Percentiles rank a stretch among this genome's conserved stretches.
These are phyloP conservation scores for Zapus hudsonius DNA, from an alignment of 2,113 vertebrate species.

Conservation along the genomic window DNA sequence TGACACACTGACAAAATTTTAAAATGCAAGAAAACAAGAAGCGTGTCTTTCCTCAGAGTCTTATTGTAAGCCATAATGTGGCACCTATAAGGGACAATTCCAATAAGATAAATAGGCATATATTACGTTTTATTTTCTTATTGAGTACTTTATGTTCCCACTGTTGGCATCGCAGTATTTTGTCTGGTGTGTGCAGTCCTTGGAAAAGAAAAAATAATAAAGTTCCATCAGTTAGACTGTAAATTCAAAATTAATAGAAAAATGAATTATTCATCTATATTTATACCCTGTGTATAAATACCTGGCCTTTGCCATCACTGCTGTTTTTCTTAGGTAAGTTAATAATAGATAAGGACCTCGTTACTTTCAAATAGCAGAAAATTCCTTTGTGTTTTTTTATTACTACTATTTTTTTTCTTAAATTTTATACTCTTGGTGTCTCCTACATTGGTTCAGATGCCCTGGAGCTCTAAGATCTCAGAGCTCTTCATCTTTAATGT, in stretches of 20 bases:
- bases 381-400: slow-evolving; percentile 10
- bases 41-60: neutral
- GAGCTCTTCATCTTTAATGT: slow-evolving; percentile 15
- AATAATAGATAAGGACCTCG: slow-evolving; percentile 69
- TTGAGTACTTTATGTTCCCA: neutral
- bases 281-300: slow-evolving; percentile 64
- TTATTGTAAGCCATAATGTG: neutral
- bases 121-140: slow-evolving; percentile 38
- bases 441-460: slow-evolving; percentile 40
- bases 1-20: neutral
- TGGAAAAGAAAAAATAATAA: neutral
- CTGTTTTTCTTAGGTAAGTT: slow-evolving; percentile 70
- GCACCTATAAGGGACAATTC: neutral
- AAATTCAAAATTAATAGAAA: slow-evolving; percentile 78
- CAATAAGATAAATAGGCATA: slow-evolving; percentile 49
- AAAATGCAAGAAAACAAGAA: neutral
- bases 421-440: neutral
- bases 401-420: neutral
- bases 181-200: neutral
- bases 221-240: slow-evolving; percentile 50
- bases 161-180: slow-evolving; percentile 29
- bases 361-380: slow-evolving; percentile 64
- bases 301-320: slow-evolving; percentile 58
- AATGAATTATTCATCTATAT: slow-evolving; percentile 75
- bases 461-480: slow-evolving; percentile 2